A percentile compares a stretch with the other conserved stretches of the same genome.
These are phyloP conservation scores for Tromatobia lineatoria DNA, from an alignment of 2,888 invertebrate species.

Conservation along the genomic window DNA sequence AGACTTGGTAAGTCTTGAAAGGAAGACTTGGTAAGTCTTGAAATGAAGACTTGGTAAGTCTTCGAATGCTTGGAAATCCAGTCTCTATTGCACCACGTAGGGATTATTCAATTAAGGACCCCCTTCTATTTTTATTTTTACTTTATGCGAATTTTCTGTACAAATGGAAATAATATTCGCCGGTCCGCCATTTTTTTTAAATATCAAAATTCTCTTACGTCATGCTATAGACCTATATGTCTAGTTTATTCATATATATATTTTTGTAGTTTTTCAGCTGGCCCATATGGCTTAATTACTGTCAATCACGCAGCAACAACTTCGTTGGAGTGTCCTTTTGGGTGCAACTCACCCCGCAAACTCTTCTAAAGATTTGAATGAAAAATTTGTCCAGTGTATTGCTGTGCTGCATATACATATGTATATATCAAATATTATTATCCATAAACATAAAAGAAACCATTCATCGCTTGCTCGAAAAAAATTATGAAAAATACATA, in stretches of 20 bases:
- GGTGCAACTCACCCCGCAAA: too few species aligned
- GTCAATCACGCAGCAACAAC: neutral
- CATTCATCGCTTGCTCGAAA: too few species aligned
- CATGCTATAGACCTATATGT: slow-evolving; percentile 1
- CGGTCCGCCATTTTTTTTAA: slow-evolving; percentile 1
- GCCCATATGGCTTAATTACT: neutral
- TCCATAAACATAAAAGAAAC: too few species aligned
- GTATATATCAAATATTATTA: too few species aligned
- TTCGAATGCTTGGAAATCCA: slow-evolving; percentile 5
- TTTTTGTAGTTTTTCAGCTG: neutral
- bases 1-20: too few species aligned
- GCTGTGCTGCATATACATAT: too few species aligned
- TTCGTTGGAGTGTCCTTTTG: too few species aligned
- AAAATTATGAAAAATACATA: too few species aligned
- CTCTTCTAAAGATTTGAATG: too few species aligned
- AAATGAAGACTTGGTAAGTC: neutral
- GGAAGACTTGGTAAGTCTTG: too few species aligned
- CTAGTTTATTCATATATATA: slow-evolving; percentile 5
- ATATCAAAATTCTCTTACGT: slow-evolving; percentile 9
- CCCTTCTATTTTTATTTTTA: slow-evolving; percentile 24
- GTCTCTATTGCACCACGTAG: slow-evolving; percentile 7
- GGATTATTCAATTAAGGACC: slow-evolving; percentile 2
- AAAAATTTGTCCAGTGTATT: too few species aligned
- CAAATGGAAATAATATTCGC: neutral
- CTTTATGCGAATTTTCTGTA: too few species aligned